Evolutionary conservation across 2,113 vertebrate genomes (phyloP).

Genomic region (Piliocolobus tephrosceles): DNA sequence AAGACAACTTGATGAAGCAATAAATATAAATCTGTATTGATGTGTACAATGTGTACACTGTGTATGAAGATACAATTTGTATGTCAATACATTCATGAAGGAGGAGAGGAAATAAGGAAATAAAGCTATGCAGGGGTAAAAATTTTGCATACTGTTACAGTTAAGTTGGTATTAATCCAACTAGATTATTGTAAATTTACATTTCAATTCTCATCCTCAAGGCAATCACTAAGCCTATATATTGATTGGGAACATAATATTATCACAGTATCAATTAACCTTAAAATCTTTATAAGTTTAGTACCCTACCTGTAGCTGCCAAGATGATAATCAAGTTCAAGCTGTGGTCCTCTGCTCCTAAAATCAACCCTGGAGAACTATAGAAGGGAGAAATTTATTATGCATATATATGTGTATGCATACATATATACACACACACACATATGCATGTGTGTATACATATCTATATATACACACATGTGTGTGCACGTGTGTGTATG

Average conservation of each 20-base stretch:
- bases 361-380: background rate
- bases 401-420: no score
- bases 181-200: background rate
- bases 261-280: background rate
- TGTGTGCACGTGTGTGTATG: background rate
- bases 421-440: no score
- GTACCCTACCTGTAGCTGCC: background rate
- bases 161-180: background rate
- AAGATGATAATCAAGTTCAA: background rate
- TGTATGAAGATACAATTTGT: background rate
- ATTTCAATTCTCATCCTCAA: background rate
- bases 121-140: background rate
- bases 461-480: no score
- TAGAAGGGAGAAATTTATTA: background rate
- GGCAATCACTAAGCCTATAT: background rate
- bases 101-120: background rate
- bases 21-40: background rate
- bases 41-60: background rate
- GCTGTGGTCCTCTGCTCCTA: background rate
- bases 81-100: background rate
- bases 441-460: no score
- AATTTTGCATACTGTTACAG: background rate
- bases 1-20: background rate
- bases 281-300: background rate
- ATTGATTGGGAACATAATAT: background rate